A percentile compares a stretch with the other conserved stretches of the same genome.
phyloP scores from a whole-genome alignment of 2,888 invertebrate species.

The Poecilus cupreus region DNA sequence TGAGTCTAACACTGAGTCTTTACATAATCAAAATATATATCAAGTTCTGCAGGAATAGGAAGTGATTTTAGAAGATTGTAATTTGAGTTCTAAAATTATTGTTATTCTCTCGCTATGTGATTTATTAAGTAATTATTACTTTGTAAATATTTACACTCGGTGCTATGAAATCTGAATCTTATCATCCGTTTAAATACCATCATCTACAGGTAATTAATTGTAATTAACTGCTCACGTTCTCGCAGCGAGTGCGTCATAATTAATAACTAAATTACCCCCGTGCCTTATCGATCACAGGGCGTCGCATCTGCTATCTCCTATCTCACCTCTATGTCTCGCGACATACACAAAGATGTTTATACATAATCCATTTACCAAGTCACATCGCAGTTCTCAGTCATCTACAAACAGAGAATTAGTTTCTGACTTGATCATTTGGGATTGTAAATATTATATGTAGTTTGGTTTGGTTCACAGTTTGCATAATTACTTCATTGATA shows the following conservation, averaged over 20 bases:
- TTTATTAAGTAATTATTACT: too few species aligned
- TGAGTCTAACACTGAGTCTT: too few species aligned
- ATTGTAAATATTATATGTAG: not conserved
- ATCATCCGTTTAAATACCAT: conserved; percentile 12
- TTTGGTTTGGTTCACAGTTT: too few species aligned
- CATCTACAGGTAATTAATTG: conserved; percentile 42
- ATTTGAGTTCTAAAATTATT: too few species aligned
- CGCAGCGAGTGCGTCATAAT: conserved; percentile 31
- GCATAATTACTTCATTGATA: not conserved
- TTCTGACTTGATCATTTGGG: not conserved
- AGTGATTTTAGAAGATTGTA: too few species aligned
- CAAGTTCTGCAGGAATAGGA: too few species aligned
- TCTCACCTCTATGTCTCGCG: not conserved
- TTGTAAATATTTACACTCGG: too few species aligned
- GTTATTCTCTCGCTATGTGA: too few species aligned
- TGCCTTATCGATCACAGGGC: conserved; percentile 14
- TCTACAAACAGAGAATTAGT: too few species aligned
- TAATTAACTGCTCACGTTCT: conserved; percentile 41
- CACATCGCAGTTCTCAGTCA: too few species aligned
- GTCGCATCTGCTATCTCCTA: not conserved
- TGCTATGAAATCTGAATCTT: not conserved
- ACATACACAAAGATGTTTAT: not conserved
- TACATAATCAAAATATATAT: too few species aligned
- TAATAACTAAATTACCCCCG: conserved; percentile 39
- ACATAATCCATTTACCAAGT: not conserved